A percentile compares a stretch with the other conserved stretches of the same genome.
phyloP scores from a whole-genome alignment of 2,888 invertebrate genomes.

The Eupithecia abbreviata region DNA sequence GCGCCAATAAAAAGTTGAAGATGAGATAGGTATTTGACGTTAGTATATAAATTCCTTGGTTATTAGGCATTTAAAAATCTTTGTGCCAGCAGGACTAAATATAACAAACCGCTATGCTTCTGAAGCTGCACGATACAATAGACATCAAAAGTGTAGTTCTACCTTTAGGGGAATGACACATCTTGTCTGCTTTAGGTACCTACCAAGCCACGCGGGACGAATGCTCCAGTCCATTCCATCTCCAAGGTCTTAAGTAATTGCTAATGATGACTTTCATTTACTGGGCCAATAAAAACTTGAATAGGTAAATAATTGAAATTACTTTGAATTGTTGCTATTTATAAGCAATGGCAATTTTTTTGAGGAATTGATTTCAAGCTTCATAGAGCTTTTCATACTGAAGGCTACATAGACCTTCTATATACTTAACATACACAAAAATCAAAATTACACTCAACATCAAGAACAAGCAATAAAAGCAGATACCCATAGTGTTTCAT shows the following conservation, averaged over 20 bases:
- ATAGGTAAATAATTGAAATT: slow-evolving; percentile 17
- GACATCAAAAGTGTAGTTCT: not conserved
- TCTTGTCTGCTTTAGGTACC: not conserved
- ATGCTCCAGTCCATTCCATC: slow-evolving; percentile 40
- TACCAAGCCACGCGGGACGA: slow-evolving; percentile 29
- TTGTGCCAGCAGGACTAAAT: too few relatives aligned
- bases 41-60: too few relatives aligned
- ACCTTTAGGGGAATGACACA: slow-evolving; percentile 5
- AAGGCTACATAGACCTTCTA: too few relatives aligned
- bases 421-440: too few relatives aligned
- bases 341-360: not conserved
- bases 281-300: slow-evolving; percentile 48
- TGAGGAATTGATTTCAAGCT: not conserved
- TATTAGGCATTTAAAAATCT: too few relatives aligned
- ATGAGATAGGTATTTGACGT: too few relatives aligned
- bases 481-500: too few relatives aligned
- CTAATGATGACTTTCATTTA: slow-evolving; percentile 60
- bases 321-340: slow-evolving; percentile 5
- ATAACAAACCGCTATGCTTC: not conserved
- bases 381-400: not conserved
- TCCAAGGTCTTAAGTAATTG: slow-evolving; percentile 52
- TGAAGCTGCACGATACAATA: not conserved
- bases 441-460: too few relatives aligned
- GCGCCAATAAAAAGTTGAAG: too few relatives aligned
- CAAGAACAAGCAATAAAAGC: too few relatives aligned